Evolutionary conservation across 2,888 invertebrate species (phyloP).

Genomic region (Coleophora deauratella): DNA sequence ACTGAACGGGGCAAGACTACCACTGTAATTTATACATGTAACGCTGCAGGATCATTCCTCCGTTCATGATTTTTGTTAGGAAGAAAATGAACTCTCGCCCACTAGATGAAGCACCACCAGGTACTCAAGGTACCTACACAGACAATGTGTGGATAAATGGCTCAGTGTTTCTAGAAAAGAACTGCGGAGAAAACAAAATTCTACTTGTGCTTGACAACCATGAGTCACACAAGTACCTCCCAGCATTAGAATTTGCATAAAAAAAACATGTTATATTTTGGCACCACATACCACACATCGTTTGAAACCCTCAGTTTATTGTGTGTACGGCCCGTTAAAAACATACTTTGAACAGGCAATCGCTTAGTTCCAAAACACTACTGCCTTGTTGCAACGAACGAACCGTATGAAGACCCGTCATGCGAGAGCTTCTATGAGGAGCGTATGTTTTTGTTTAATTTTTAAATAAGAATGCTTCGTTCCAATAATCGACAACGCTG

Average conservation of each 20-base stretch:
- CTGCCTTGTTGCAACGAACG: no score
- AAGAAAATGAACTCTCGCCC: neutral
- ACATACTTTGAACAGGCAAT: conserved; percentile 3
- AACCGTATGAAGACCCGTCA: no score
- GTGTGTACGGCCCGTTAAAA: conserved; percentile 22
- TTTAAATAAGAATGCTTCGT: no score
- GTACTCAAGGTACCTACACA: neutral
- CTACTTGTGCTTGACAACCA: conserved; percentile 13
- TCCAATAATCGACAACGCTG: no score
- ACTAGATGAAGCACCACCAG: neutral
- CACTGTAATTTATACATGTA: conserved; percentile 4
- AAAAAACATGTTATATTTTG: conserved; percentile 20
- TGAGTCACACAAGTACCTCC: conserved; percentile 21
- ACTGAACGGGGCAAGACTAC: conserved; percentile 11
- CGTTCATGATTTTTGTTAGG: conserved; percentile 19
- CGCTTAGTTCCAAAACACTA: conserved; percentile 16
- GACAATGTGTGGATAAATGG: neutral
- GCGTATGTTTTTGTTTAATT: no score
- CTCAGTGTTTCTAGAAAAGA: neutral
- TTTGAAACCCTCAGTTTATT: neutral
- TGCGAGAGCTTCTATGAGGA: no score
- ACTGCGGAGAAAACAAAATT: neutral
- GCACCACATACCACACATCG: conserved; percentile 8
- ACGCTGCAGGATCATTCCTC: conserved; percentile 18
- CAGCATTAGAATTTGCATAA: conserved; percentile 18